These are phyloP conservation scores for Pontoporia blainvillei DNA, from an alignment of 2,113 vertebrate genomes.

Conservation along the genomic window DNA sequence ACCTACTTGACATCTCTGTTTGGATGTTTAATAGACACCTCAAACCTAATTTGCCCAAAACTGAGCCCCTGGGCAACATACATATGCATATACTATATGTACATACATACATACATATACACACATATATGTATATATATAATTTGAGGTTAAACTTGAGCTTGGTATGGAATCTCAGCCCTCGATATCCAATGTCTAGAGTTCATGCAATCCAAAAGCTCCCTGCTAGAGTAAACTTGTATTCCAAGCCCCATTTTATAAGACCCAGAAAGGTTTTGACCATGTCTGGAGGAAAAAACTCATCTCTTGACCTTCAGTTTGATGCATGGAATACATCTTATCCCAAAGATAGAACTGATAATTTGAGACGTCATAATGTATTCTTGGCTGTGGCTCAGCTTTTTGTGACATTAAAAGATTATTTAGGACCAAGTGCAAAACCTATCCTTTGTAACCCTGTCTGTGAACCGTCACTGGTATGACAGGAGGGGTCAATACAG, in stretches of 20 bases:
- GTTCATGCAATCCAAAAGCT: not conserved
- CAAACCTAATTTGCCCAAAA: not conserved
- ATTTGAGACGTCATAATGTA: not conserved
- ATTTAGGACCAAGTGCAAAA: not conserved
- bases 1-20: not conserved
- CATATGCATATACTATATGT: not conserved
- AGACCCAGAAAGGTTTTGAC: not conserved
- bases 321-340: not conserved
- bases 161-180: not conserved
- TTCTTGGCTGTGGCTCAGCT: conserved; percentile 28
- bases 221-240: not conserved
- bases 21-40: not conserved
- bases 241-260: not conserved
- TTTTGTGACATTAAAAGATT: not conserved
- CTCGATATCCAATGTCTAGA: not conserved
- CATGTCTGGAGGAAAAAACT: not conserved
- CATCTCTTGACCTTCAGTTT: not conserved
- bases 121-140: not conserved
- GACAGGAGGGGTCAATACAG: not conserved
- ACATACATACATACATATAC: not conserved
- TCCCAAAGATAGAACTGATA: not conserved
- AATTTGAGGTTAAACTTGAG: not conserved
- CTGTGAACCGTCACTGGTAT: not conserved
- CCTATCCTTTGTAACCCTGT: not conserved
- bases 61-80: not conserved